Evolutionary conservation across 2,888 invertebrate genomes (phyloP), one percentile per base, ranked within the genome.

Genomic region (Heliconius aoede): DNA sequence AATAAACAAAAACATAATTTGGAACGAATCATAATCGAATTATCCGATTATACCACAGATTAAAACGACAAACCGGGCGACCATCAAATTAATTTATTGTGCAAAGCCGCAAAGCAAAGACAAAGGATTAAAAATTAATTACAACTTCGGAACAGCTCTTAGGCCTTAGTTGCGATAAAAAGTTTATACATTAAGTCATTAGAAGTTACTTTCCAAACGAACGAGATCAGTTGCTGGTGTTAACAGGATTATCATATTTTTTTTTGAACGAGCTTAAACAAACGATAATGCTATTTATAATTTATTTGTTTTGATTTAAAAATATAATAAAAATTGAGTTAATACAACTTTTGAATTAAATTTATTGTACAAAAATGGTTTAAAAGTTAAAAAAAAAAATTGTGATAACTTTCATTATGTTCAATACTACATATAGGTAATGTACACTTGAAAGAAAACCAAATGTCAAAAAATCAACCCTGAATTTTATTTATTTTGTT

Each of bases 51-150:
- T 67, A 73, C 72, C 64, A 61, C 46, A 73, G 62, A 80, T 78
- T 76, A 80, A 77, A 79, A 72, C 77, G 78, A 80, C 81, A 79
- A 80, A 77, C 77, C 76, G 76, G 55, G 79, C 79, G 72, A 51
- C 78, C 76, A 81, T 81, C 80, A 84, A 84, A 83, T 84, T 81
- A 90, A 91, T 90, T 90, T 90, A 88, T 89, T 90, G 89, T 88
- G 85, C 86, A 86, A 88, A 89, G 88, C 90, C 88, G 86, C 86
- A 85, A 89, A 90, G 88, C 89, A 88, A 83, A 85, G 82, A 89
- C 88, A 86, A 86, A 81, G 89, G 91, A 91, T 92, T 92, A 90
- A 91, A 91, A 91, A 91, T 91, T 91, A 91, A 91, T 92, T 90
- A 91, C 87, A 88, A 87, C 88, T 89, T 89, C 82, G 80, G 82